Conservation (phyloP, 1,140 invertebrate genomes). For the Zaprionus ornatus region DNA sequence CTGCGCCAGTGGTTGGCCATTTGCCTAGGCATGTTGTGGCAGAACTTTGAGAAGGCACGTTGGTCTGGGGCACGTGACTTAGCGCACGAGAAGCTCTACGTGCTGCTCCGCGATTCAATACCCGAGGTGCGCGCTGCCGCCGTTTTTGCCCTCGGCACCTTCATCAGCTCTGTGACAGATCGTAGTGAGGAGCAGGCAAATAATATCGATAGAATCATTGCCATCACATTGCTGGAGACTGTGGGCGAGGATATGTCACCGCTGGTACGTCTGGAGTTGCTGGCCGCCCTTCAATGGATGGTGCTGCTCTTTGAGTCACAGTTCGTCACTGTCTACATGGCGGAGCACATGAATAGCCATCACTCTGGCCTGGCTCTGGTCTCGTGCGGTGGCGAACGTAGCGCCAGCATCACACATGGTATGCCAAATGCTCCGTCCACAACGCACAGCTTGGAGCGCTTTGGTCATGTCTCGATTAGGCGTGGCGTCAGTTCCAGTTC, state of each 20-base stretch:
- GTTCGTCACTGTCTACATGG: conserved; percentile 91
- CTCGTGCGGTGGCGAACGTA: conserved; percentile 63
- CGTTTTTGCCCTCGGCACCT: conserved; percentile 97
- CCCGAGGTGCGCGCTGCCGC: conserved; percentile 96
- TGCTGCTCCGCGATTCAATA: conserved; percentile 90
- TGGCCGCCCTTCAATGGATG: conserved; percentile 94
- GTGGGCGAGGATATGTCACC: conserved; percentile 93
- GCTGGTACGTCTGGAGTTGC: conserved; percentile 93
- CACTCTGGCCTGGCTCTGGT: conserved; percentile 26
- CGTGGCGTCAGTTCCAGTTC: conserved; percentile 83
- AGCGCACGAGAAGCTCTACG: conserved; percentile 96
- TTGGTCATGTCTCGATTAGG: conserved; percentile 62
- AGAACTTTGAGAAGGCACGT: conserved; percentile 95
- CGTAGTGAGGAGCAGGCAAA: conserved; percentile 96
- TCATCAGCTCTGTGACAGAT: conserved; percentile 91
- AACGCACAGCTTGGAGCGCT: conserved; percentile 74
- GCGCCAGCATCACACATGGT: conserved; percentile 64
- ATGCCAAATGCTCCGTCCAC: conserved; percentile 46
- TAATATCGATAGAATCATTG: conserved; percentile 95
- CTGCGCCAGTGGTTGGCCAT: conserved; percentile 96
- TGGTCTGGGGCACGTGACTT: conserved; percentile 98
- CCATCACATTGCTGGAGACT: conserved; percentile 92
- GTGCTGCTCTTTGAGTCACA: conserved; percentile 95
- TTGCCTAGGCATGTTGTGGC: conserved; percentile 96
- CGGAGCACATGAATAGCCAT: conserved; percentile 62